A percentile compares a stretch with the other conserved stretches of the same genome.
Conservation (phyloP, 2,113 vertebrate genomes). For the Caranx melampygus region DNA sequence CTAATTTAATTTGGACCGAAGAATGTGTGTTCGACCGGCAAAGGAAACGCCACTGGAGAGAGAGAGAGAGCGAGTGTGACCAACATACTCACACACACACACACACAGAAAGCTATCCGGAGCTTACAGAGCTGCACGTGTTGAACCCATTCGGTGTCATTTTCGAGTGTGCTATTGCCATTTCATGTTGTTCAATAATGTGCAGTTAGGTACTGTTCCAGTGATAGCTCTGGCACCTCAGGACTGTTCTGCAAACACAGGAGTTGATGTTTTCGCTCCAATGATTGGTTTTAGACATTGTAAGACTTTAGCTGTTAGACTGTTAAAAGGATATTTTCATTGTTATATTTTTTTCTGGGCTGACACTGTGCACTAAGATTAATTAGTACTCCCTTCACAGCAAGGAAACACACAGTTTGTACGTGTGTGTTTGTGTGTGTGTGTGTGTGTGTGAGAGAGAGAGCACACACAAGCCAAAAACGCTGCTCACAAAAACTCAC, state of each 20-base stretch:
- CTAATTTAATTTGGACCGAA: slow-evolving; percentile 71
- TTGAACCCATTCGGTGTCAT: slow-evolving; percentile 55
- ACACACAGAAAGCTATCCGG: slow-evolving; percentile 20
- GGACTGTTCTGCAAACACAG: slow-evolving; percentile 46
- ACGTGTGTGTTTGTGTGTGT: too few relatives aligned
- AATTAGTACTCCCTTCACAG: slow-evolving; percentile 47
- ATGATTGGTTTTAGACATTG: slow-evolving; percentile 49
- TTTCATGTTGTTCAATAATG: slow-evolving; percentile 52
- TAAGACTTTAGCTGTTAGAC: slow-evolving; percentile 31
- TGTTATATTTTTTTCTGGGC: slow-evolving; percentile 22
- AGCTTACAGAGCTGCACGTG: slow-evolving; percentile 45
- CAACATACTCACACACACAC: not conserved
- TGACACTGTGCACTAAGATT: slow-evolving; percentile 44
- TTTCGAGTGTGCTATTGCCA: slow-evolving; percentile 50
- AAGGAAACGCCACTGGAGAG: slow-evolving; percentile 36
- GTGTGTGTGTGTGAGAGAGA: too few relatives aligned
- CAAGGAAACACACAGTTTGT: slow-evolving; percentile 22
- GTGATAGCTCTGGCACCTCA: slow-evolving; percentile 55
- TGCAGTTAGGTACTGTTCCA: slow-evolving; percentile 54
- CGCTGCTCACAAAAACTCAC: not conserved
- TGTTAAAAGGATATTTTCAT: slow-evolving; percentile 49
- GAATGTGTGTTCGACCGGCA: slow-evolving; percentile 45
- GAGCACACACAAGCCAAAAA: not conserved
- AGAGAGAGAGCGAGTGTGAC: slow-evolving; percentile 12
- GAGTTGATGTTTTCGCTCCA: slow-evolving; percentile 48